Percentiles rank a stretch among this genome's conserved stretches.
These are phyloP conservation scores for Spinibarbus caldwelli DNA, from an alignment of 2,797 vertebrate genomes.

Conservation along the genomic window DNA sequence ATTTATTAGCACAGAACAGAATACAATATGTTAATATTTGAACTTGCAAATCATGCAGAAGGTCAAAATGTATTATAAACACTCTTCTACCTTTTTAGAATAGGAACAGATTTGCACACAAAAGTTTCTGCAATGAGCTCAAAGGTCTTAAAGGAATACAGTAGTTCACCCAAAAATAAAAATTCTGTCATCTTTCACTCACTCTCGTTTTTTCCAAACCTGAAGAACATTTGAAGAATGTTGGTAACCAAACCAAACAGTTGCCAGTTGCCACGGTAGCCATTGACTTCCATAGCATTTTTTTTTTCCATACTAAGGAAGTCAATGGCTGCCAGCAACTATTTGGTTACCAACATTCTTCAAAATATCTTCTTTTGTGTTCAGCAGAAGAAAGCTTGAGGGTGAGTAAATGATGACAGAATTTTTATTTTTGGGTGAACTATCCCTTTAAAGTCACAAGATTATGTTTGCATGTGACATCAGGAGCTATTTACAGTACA, in stretches of 20 bases:
- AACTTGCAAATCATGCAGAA: background rate
- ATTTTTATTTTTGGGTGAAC: background rate
- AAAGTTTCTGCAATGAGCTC: background rate
- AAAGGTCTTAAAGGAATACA: background rate
- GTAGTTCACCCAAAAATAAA: background rate
- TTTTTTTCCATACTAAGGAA: no score
- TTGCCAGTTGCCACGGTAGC: no score
- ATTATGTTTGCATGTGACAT: background rate
- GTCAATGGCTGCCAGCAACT: no score
- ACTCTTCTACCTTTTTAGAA: background rate
- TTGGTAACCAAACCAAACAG: no score
- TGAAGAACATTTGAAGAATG: no score
- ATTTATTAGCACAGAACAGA: background rate
- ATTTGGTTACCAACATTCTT: no score
- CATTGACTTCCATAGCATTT: no score
- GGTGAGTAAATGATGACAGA: background rate
- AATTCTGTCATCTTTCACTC: no score
- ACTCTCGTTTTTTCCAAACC: no score
- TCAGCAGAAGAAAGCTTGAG: no score
- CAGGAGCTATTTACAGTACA: background rate
- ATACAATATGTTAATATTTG: background rate
- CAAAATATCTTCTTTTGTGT: background rate
- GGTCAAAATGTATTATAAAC: background rate
- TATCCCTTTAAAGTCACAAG: background rate
- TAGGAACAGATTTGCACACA: background rate